Evolutionary conservation across 2,113 vertebrate genomes (phyloP), one percentile per base, ranked within the genome.

Genomic region (Psittacula cyanocephala): DNA sequence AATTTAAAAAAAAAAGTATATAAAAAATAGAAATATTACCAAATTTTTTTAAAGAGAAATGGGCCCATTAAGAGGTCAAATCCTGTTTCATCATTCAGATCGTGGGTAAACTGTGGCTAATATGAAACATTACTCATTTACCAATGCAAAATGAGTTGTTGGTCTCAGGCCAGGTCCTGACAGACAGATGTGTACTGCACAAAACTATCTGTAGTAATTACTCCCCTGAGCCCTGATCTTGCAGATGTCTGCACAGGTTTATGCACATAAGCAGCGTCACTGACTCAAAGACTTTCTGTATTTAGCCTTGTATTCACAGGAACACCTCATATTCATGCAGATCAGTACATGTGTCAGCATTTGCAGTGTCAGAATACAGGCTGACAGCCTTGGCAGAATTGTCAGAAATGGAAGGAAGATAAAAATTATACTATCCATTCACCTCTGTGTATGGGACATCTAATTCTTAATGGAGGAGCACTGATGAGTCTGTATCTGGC

Each of bases 141-240:
- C 84, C 77, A 71, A 39, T 9, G 24, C 33, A 55, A 78, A 88
- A 88, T 81, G 65, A 79, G 72, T 65, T 78, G 64, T 17, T 94
- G 71, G 76, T 93, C 22, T 80, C 64, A 81, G 64, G 55, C 90
- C 71, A 91, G 79, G 55, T 72, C 31, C 64, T 92, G 52, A 39
- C 76, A 83, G 60, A 78, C 50, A 75, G 33, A 57, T 52, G 71
- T 1, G 28, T 69, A 59, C 72, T 11, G 10, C 72, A 55, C 33
- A 86, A 86, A 96, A 46, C 72, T 69, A 75, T 91, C 68, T 74
- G 72, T n/a, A 31, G 50, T 90, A 86, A 94, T 90, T 91, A 39
- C 17, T 86, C 64, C 64, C 68, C 60, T 13, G 62, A 53, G 76
- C 55, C 55, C 50, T 55, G 28, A 44, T 88, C 85, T 63, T 68